Percentiles rank a stretch among this genome's conserved stretches.
Conservation (phyloP, 92 coral and sea anemone species). For the Palythoa grandis region DNA sequence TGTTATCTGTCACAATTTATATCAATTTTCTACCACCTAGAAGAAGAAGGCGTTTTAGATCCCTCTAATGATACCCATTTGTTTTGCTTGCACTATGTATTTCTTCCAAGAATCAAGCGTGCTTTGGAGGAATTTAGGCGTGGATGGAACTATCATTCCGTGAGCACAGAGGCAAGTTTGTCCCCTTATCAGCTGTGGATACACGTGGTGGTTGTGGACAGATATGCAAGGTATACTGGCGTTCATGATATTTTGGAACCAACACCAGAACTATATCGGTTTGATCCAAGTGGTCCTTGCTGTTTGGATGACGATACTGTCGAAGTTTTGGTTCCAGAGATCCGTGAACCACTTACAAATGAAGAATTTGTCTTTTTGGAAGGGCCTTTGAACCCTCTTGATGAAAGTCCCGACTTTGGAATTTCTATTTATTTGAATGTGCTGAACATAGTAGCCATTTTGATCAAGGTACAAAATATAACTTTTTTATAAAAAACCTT, state of each 20-base stretch:
- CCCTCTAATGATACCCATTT: slow-evolving; percentile 26
- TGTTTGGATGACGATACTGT: slow-evolving; percentile 32
- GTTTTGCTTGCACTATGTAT: slow-evolving; percentile 38
- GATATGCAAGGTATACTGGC: slow-evolving; percentile 17
- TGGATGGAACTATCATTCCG: slow-evolving; percentile 46
- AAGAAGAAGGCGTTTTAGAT: slow-evolving; percentile 36
- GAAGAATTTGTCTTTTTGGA: slow-evolving; percentile 20
- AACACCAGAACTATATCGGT: slow-evolving; percentile 4
- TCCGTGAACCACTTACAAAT: slow-evolving; percentile 1
- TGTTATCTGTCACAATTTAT: slow-evolving; percentile 37
- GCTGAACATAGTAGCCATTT: not conserved
- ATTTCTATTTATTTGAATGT: not conserved
- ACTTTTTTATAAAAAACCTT: too few relatives aligned
- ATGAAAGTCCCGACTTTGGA: slow-evolving; percentile 37
- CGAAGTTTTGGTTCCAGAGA: slow-evolving; percentile 34
- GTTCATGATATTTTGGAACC: slow-evolving; percentile 36
- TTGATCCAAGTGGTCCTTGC: slow-evolving; percentile 27
- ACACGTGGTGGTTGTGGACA: slow-evolving; percentile 15
- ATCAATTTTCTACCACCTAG: slow-evolving; percentile 26
- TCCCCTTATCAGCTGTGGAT: slow-evolving; percentile 48
- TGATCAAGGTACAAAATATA: not conserved
- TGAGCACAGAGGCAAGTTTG: slow-evolving; percentile 5
- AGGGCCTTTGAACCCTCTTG: slow-evolving; percentile 32
- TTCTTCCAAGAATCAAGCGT: slow-evolving; percentile 26
- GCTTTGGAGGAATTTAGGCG: slow-evolving; percentile 30